phyloP scores from a whole-genome alignment of 1,140 invertebrate species.

The Brachionus rubens region DNA sequence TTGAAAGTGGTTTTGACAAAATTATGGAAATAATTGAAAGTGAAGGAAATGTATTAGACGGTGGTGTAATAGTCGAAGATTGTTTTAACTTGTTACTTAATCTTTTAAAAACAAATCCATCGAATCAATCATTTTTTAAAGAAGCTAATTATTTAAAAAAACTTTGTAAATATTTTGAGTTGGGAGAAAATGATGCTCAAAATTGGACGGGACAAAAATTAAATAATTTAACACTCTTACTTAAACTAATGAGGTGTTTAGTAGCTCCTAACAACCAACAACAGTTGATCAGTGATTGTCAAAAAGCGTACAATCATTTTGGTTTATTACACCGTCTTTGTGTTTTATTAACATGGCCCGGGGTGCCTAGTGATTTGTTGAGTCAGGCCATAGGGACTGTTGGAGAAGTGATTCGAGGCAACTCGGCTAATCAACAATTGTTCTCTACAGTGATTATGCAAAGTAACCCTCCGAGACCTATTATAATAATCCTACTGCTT shows the following conservation, averaged over 20 bases:
- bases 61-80: constrained; percentile 94
- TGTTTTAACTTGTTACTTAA: constrained; percentile 91
- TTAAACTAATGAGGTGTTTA: constrained; percentile 81
- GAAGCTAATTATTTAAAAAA: constrained; percentile 88
- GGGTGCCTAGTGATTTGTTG: constrained; percentile 90
- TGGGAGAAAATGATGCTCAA: constrained; percentile 65
- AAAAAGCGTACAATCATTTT: constrained; percentile 79
- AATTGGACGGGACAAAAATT: constrained; percentile 92
- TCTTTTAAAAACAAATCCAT: constrained; percentile 87
- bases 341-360: constrained; percentile 84
- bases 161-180: constrained; percentile 78
- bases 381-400: constrained; percentile 94
- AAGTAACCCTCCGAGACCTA: constrained; percentile 81
- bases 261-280: constrained; percentile 82
- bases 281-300: constrained; percentile 74
- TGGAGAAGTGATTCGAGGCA: constrained; percentile 87
- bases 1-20: constrained; percentile 96
- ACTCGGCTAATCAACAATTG: constrained; percentile 84
- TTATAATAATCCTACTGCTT: constrained; percentile 88
- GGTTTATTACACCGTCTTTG: constrained; percentile 73
- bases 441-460: constrained; percentile 86
- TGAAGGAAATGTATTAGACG: constrained; percentile 81
- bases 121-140: constrained; percentile 97
- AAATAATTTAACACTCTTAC: constrained; percentile 83
- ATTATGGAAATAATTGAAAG: constrained; percentile 86